phyloP scores from a whole-genome alignment of 2,113 vertebrate species.

The Oenanthe oenanthe region DNA sequence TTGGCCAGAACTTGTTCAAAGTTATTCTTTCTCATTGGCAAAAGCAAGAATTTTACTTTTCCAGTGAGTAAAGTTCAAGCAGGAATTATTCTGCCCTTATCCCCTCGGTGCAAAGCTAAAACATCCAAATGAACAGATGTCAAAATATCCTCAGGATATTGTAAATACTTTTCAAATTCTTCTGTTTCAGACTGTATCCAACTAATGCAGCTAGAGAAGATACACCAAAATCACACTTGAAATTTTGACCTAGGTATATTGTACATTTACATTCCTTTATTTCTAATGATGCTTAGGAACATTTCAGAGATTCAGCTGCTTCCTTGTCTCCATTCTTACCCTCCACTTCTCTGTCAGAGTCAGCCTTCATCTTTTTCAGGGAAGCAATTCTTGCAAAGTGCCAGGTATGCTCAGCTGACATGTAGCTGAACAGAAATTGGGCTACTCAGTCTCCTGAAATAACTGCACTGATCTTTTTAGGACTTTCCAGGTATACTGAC shows the following conservation, averaged over 20 bases:
- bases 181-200: neutral
- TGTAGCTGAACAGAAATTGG: slow-evolving; percentile 36
- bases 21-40: neutral
- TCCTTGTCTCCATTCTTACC: neutral
- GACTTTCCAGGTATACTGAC: neutral
- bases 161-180: neutral
- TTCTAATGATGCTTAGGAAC: slow-evolving; percentile 25
- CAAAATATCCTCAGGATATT: neutral
- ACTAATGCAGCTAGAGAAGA: neutral
- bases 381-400: slow-evolving; percentile 3
- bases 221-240: neutral
- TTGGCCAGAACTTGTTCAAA: neutral
- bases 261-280: neutral
- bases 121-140: neutral
- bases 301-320: neutral
- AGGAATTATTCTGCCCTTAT: neutral
- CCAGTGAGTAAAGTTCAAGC: neutral
- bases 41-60: slow-evolving; percentile 3
- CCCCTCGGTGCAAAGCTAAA: neutral
- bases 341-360: neutral
- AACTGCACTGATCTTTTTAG: neutral
- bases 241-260: neutral
- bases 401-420: neutral
- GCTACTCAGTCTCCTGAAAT: neutral
- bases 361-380: slow-evolving; percentile 7